Evolutionary conservation across 2,113 vertebrate species (phyloP), one percentile per base, ranked within the genome.

Genomic region (Scatophagus argus): DNA sequence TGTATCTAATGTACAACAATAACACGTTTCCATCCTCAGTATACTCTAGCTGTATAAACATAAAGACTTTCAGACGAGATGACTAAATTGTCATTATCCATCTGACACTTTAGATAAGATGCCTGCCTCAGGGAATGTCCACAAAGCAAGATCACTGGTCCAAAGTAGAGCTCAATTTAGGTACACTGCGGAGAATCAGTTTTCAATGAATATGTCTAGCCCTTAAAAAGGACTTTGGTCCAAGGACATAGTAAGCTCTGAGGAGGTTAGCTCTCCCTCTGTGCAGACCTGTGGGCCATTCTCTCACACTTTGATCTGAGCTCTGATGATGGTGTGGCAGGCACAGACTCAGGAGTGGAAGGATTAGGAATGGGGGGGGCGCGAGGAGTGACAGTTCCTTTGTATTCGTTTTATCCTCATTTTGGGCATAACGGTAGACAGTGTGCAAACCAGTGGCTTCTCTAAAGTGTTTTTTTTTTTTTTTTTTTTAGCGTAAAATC

Each of bases 331-430:
- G 85, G 68, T 61, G 84, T 38, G 60, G 83, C 71, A 55, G 82
- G 79, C 52, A 47, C 59, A 65, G 72, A 73, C 90, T 93, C 88
- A 69, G 70, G 84, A 90, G 91, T 88, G 81, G 63, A 56, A 19
- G 89, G 93, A 93, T 93, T 94, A 92, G 83, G 85, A 65, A 81
- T 74, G 75, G 77, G 62, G 70, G 88, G 82, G 85, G 87, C 82
- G 81, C 54, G 41, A 77, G 74, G 82, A 87, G 74, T 64, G 89
- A 63, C 83, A 65, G 80, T 86, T 76, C 77, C 76, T 91, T 90
- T 94, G 86, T 90, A 44, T 79, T 74, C n/a, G 10, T 83, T 84
- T 91, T 69, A 89, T 90, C 79, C 77, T 80, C 52, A 74, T 85
- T 90, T 80, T 58, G 74, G 77, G 84, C 61, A 68, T 76, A 74